Percentiles rank a stretch among this genome's conserved stretches.
These are phyloP conservation scores for Andrena haemorrhoa DNA, from an alignment of 2,888 invertebrate species.

Conservation along the genomic window DNA sequence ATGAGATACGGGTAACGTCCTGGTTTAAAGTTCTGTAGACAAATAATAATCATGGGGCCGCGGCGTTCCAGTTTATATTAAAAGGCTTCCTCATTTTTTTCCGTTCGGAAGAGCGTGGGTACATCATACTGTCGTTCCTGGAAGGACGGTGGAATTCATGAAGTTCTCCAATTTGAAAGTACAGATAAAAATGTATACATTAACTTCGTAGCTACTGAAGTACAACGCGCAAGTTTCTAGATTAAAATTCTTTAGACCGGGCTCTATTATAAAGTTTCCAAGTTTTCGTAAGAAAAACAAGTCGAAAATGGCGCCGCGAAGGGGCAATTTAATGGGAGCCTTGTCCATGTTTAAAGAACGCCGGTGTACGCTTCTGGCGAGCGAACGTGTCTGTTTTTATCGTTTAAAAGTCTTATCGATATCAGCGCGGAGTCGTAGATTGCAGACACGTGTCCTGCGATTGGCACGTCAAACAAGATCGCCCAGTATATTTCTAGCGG, in stretches of 20 bases:
- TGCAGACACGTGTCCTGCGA: no score
- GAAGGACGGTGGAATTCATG: conserved; percentile 7
- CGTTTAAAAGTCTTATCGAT: no score
- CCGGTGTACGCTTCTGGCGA: neutral
- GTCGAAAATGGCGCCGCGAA: neutral
- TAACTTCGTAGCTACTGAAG: conserved; percentile 2
- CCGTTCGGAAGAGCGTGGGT: neutral
- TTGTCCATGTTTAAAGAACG: neutral
- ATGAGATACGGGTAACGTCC: neutral
- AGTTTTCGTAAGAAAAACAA: neutral
- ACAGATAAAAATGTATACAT: conserved; percentile 16
- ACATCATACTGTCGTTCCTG: neutral
- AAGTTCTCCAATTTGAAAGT: neutral
- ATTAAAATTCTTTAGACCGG: conserved; percentile 9
- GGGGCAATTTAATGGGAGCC: no score
- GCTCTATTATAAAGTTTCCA: conserved; percentile 7
- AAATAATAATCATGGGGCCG: neutral
- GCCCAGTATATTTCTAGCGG: no score
- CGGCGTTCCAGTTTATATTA: neutral
- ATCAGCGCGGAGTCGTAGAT: no score
- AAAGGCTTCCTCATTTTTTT: neutral
- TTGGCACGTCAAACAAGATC: no score
- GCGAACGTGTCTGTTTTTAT: no score
- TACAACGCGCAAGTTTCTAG: conserved; percentile 12
- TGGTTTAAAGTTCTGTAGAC: neutral